These are phyloP conservation scores for Ceratosolen solmsi DNA, from an alignment of 1,140 invertebrate species.

Conservation along the genomic window DNA sequence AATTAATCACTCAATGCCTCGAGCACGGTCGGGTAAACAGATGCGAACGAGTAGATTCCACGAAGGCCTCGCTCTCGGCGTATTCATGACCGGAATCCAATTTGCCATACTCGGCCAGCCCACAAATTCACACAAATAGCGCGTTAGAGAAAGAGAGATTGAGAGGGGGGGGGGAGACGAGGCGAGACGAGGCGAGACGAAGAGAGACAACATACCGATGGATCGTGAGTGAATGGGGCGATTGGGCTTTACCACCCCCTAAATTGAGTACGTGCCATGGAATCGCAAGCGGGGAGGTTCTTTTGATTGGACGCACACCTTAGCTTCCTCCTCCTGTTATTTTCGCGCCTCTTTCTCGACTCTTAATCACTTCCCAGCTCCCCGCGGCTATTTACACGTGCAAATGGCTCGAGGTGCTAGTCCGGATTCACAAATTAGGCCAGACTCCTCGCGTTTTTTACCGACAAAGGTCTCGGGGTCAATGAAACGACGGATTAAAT, in stretches of 20 bases:
- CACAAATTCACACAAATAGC: neutral
- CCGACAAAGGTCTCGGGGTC: neutral
- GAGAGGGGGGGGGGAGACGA: neutral
- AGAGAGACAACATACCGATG: neutral
- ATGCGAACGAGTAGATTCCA: conserved; percentile 19
- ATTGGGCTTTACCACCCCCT: neutral
- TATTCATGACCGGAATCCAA: conserved; percentile 8
- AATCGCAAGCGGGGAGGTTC: conserved; percentile 15
- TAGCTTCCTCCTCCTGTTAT: neutral
- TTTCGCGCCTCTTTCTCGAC: neutral
- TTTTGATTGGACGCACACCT: conserved; percentile 19
- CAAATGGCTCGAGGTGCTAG: neutral
- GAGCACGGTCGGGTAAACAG: neutral
- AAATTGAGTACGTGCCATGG: conserved; percentile 36
- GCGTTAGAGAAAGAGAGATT: neutral
- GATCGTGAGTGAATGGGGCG: neutral
- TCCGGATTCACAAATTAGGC: conserved; percentile 24
- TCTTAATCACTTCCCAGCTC: neutral
- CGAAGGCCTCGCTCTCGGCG: neutral
- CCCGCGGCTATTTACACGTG: neutral
- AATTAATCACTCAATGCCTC: conserved; percentile 18
- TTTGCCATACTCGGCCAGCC: neutral
- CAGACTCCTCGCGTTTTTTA: neutral
- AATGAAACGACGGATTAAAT: neutral
- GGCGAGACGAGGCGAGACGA: neutral